A percentile compares a stretch with the other conserved stretches of the same genome.
Conservation (phyloP, 2,888 invertebrate genomes). For the Criorhina ranunculi region DNA sequence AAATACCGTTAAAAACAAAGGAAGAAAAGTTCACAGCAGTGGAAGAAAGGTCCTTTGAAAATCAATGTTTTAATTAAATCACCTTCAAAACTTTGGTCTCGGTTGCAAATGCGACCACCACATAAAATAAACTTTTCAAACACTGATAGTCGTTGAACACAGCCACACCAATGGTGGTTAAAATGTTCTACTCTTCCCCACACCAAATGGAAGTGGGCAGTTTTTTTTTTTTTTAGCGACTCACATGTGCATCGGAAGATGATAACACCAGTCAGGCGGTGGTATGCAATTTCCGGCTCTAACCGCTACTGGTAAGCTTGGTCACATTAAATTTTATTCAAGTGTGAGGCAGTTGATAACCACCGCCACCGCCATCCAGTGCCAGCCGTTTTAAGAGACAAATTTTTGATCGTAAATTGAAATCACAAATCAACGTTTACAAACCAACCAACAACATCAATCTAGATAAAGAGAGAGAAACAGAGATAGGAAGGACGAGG, state of each 20-base stretch:
- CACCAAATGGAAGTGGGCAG: background rate
- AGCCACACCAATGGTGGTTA: background rate
- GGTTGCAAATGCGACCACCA: constrained; percentile 44
- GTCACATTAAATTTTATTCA: constrained; percentile 38
- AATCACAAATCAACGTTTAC: constrained; percentile 63
- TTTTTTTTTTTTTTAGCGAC: constrained; percentile 10
- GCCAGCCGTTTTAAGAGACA: constrained; percentile 28
- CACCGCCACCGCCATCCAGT: background rate
- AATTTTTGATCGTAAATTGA: constrained; percentile 65
- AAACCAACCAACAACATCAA: constrained; percentile 35
- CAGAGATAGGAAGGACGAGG: background rate
- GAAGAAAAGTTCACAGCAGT: constrained; percentile 27
- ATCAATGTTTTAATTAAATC: constrained; percentile 70
- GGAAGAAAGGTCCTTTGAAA: constrained; percentile 40
- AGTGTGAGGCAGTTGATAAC: constrained; percentile 36
- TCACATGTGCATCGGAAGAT: constrained; percentile 58
- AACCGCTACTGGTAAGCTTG: background rate
- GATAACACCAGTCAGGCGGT: constrained; percentile 50
- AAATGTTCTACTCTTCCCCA: too few relatives aligned
- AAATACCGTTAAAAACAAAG: constrained; percentile 18
- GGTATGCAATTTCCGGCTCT: constrained; percentile 41
- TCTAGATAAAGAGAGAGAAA: background rate
- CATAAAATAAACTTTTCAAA: constrained; percentile 37
- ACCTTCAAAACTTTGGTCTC: constrained; percentile 58
- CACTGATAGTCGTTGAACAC: constrained; percentile 32